Base-by-base conservation (phyloP, 2,888 invertebrate species). In the Chrysolina americana region DNA sequence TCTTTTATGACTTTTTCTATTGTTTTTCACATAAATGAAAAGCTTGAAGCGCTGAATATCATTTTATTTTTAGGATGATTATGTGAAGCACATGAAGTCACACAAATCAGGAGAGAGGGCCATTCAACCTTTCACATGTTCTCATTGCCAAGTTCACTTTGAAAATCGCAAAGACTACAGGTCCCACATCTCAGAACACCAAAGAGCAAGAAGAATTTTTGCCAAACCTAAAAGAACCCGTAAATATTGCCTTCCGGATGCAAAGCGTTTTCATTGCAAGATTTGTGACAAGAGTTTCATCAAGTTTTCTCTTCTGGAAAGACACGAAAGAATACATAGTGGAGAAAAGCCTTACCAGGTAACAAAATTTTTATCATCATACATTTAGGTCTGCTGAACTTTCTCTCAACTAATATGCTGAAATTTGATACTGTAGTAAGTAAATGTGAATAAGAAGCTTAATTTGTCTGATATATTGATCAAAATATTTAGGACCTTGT, bases 291-390 rank as follows among this genome's bases (percentile, higher is more conserved):
- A 91, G 81, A 85, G 87, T 23, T 91, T 91, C 84, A 86, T 91
- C 82, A 94, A 93, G 85, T 91, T 91, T 5, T 92, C 92, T 82
- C 91, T 93, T 81, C 87, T 94, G 68, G 88, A 90, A 79, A 87
- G 94, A 21, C 94, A 94, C 84, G 87, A 90, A 56, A 86, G 93
- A 75, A 92, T 93, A 41, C 94, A 94, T 81, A 93, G 92, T 17
- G 93, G 93, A 77, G 91, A 92, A 82, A 89, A 89, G 80, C 92
- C 92, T 0, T 92, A 89, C 84, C 87, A 88, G 85, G 91, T 91
- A 88, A 84, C 80, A 3, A 41, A 8, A 69, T 9, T 48, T 17
- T 71, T 10, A 47, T 6, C 15, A 36, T 36, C 36, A 36, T 6
- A 8, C 36, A 36, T 36, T 36, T 36, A 28, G 28, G 28, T 28